Evolutionary conservation across 2,888 invertebrate genomes (phyloP).

Genomic region (Oasisia sp.): DNA sequence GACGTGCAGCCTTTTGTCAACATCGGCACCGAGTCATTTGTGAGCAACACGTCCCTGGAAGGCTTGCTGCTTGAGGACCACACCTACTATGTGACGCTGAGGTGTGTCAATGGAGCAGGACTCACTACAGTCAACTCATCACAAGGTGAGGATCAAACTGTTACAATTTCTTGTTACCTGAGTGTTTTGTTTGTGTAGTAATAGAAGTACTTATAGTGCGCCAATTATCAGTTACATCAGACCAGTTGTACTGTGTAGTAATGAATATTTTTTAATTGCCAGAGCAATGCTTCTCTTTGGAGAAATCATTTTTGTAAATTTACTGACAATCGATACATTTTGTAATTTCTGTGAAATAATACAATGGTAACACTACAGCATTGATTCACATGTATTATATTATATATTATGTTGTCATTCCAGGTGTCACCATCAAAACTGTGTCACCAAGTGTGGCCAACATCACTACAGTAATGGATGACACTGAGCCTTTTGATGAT

Average conservation of each 20-base stretch:
- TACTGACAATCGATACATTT: not conserved
- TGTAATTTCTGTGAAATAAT: not conserved
- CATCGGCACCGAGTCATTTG: not conserved
- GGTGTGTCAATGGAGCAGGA: not conserved
- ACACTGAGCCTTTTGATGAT: not conserved
- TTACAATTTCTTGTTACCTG: not conserved
- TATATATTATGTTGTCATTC: not conserved
- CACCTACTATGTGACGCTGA: not conserved
- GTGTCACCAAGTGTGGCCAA: not conserved
- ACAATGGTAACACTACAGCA: not conserved
- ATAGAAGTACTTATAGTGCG: no score
- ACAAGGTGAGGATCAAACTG: not conserved
- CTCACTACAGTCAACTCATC: not conserved
- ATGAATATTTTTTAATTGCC: not conserved
- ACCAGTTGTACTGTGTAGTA: not conserved
- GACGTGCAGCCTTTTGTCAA: not conserved
- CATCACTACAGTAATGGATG: not conserved
- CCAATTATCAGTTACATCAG: no score
- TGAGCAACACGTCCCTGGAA: not conserved
- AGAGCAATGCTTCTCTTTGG: not conserved
- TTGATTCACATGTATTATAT: not conserved
- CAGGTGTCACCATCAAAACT: conserved; percentile 4
- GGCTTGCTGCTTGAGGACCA: not conserved
- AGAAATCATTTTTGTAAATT: not conserved
- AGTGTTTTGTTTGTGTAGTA: no score